A percentile compares a stretch with the other conserved stretches of the same genome.
These are phyloP conservation scores for Fistularia commersonii DNA, from an alignment of 2,797 vertebrate genomes.

Conservation along the genomic window DNA sequence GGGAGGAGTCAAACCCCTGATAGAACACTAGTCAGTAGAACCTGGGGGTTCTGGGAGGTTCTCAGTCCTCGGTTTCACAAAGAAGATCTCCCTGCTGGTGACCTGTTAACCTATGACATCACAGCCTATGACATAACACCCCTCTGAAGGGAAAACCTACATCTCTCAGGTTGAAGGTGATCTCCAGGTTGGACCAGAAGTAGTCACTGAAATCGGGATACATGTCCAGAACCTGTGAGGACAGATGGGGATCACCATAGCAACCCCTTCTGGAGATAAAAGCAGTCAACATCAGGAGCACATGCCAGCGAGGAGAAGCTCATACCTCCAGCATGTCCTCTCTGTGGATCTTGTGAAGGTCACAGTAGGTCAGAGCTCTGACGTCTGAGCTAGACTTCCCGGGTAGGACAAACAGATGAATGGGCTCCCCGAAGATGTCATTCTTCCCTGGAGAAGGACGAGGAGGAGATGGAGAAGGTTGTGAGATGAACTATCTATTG, in stretches of 20 bases:
- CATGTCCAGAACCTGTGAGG: constrained; percentile 81
- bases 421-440: constrained; percentile 88
- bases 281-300: background rate
- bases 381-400: constrained; percentile 87
- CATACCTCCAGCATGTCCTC: constrained; percentile 83
- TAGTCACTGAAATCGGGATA: constrained; percentile 88
- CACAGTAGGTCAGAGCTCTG: constrained; percentile 87
- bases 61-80: no score
- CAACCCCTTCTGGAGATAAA: background rate
- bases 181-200: constrained; percentile 91
- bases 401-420: constrained; percentile 79
- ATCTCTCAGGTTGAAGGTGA: constrained; percentile 89
- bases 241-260: background rate
- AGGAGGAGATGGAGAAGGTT: background rate
- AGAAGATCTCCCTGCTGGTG: no score
- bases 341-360: constrained; percentile 88
- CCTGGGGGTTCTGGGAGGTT: no score
- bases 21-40: no score
- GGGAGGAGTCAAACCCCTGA: no score
- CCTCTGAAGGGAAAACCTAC: constrained; percentile 62
- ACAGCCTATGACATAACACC: no score
- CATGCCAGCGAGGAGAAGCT: background rate
- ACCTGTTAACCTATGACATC: no score
- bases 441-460: constrained; percentile 80
- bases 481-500: no score